Percentiles rank a stretch among this genome's conserved stretches.
Conservation (phyloP, 64 coral and sea anemone genomes). For the Trachythela sp. region DNA sequence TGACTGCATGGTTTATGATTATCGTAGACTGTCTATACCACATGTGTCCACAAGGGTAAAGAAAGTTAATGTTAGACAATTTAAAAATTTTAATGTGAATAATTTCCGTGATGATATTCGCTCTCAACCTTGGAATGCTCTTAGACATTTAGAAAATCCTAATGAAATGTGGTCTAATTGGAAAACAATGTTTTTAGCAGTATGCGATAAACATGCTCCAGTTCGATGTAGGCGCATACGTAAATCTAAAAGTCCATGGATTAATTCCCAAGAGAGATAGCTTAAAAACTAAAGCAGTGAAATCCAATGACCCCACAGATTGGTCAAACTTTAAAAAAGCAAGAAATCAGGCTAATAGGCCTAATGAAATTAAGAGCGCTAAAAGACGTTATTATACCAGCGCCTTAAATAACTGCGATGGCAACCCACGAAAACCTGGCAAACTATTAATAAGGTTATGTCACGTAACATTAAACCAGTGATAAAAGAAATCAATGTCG, state of each 20-base stretch:
- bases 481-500: neutral
- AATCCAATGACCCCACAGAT: slow-evolving; percentile 26
- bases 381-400: slow-evolving; percentile 52
- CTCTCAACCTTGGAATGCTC: slow-evolving; percentile 27
- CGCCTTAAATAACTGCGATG: slow-evolving; percentile 24
- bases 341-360: slow-evolving; percentile 55
- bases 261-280: slow-evolving; percentile 51
- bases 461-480: slow-evolving; percentile 48
- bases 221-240: slow-evolving; percentile 41
- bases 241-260: slow-evolving; percentile 45
- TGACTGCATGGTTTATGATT: slow-evolving; percentile 41
- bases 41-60: slow-evolving; percentile 19
- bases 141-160: slow-evolving; percentile 30
- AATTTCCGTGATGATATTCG: slow-evolving; percentile 36
- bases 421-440: slow-evolving; percentile 51
- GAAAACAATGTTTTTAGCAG: slow-evolving; percentile 50
- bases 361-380: slow-evolving; percentile 45
- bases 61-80: slow-evolving; percentile 31
- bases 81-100: slow-evolving; percentile 47
- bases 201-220: slow-evolving; percentile 60
- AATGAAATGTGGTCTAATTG: slow-evolving; percentile 66
- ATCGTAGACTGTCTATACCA: slow-evolving; percentile 38
- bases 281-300: slow-evolving; percentile 65
- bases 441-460: slow-evolving; percentile 55
- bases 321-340: slow-evolving; percentile 47